Evolutionary conservation across 2,888 invertebrate species (phyloP).

Genomic region (Bruchidius siliquastri): DNA sequence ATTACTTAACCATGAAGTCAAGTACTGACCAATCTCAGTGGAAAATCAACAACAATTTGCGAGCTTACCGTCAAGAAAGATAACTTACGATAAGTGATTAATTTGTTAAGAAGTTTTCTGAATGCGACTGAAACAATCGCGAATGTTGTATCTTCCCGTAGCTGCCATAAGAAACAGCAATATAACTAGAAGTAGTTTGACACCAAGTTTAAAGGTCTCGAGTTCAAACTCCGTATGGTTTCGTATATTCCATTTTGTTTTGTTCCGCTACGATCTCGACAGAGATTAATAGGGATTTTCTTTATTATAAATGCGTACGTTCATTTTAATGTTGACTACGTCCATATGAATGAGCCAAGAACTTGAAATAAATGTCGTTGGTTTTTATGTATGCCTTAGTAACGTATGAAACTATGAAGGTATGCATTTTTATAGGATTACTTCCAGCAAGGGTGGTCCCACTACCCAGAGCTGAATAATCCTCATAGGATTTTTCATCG

Average conservation of each 20-base stretch:
- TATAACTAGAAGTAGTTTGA: constrained; percentile 29
- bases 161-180: constrained; percentile 10
- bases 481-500: too few species aligned
- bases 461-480: too few species aligned
- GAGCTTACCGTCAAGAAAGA: background rate
- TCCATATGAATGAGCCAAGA: background rate
- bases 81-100: background rate
- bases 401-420: background rate
- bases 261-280: constrained; percentile 29
- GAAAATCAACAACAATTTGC: background rate
- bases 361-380: background rate
- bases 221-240: constrained; percentile 43
- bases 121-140: background rate
- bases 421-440: background rate
- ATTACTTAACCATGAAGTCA: too few species aligned
- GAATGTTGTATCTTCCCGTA: constrained; percentile 4
- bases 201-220: constrained; percentile 41
- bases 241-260: constrained; percentile 26
- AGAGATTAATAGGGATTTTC: constrained; percentile 40
- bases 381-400: background rate
- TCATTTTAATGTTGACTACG: background rate
- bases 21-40: too few species aligned
- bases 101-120: background rate
- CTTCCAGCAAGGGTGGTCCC: background rate
- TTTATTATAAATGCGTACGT: constrained; percentile 29